phyloP scores from a whole-genome alignment of 2,113 vertebrate genomes.

The Percina caprodes region DNA sequence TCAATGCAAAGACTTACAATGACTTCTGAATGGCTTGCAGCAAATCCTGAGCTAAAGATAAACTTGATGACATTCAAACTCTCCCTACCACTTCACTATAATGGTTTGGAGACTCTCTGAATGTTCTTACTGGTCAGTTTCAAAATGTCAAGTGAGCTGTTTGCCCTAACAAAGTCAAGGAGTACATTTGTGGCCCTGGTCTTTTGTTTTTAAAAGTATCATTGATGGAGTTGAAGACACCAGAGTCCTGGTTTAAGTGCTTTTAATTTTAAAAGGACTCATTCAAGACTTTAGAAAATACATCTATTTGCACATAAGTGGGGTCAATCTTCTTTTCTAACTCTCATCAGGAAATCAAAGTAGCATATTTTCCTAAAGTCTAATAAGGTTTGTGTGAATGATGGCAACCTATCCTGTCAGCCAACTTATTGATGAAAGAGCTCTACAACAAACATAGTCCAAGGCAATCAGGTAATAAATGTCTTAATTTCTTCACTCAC shows the following conservation, averaged over 20 bases:
- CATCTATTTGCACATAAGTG: background rate
- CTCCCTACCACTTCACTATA: background rate
- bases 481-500: background rate
- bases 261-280: background rate
- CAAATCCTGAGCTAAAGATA: background rate
- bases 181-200: background rate
- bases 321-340: background rate
- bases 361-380: background rate
- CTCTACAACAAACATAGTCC: background rate
- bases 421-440: background rate
- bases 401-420: background rate
- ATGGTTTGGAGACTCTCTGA: background rate
- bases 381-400: background rate
- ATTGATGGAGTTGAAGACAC: background rate
- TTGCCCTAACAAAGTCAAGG: background rate
- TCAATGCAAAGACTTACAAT: constrained; percentile 2
- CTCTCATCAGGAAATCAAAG: background rate
- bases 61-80: background rate
- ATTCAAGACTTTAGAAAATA: background rate
- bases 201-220: background rate
- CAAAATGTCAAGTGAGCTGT: background rate
- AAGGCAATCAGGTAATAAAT: background rate
- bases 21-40: background rate
- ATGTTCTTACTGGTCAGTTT: background rate
- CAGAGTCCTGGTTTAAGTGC: background rate